Evolutionary conservation across 2,888 invertebrate species (phyloP).

Genomic region (Melanargia galathea): DNA sequence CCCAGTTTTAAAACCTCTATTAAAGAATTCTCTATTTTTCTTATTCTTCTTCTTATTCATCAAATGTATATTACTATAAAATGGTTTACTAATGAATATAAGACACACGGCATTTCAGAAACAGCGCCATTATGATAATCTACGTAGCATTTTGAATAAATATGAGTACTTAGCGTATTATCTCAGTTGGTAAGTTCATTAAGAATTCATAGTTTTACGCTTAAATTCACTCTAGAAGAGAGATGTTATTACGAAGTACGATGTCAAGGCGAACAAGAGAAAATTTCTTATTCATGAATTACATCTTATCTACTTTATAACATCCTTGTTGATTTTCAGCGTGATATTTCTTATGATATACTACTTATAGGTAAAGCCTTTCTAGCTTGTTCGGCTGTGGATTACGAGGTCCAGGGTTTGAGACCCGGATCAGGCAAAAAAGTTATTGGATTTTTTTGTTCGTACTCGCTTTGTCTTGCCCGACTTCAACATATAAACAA

Average conservation of each 20-base stretch:
- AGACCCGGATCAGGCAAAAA: too few species aligned
- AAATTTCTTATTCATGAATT: slow-evolving; percentile 8
- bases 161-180: slow-evolving; percentile 58
- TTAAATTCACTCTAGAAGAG: slow-evolving; percentile 31
- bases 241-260: slow-evolving; percentile 21
- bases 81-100: slow-evolving; percentile 3
- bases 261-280: slow-evolving; percentile 8
- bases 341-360: neutral
- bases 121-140: slow-evolving; percentile 49
- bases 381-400: too few species aligned
- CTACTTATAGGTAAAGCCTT: too few species aligned
- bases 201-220: slow-evolving; percentile 55
- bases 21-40: too few species aligned
- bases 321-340: neutral
- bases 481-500: too few species aligned
- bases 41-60: too few species aligned
- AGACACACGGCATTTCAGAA: slow-evolving; percentile 15
- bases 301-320: too few species aligned
- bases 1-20: too few species aligned
- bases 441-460: too few species aligned
- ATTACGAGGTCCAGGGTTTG: too few species aligned
- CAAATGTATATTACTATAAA: neutral
- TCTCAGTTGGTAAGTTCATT: slow-evolving; percentile 48
- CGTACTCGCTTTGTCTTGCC: too few species aligned
- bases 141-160: slow-evolving; percentile 50